Evolutionary conservation across 2,888 invertebrate species (phyloP), one percentile per base, ranked within the genome.

Genomic region (Amphimallon solstitiale): DNA sequence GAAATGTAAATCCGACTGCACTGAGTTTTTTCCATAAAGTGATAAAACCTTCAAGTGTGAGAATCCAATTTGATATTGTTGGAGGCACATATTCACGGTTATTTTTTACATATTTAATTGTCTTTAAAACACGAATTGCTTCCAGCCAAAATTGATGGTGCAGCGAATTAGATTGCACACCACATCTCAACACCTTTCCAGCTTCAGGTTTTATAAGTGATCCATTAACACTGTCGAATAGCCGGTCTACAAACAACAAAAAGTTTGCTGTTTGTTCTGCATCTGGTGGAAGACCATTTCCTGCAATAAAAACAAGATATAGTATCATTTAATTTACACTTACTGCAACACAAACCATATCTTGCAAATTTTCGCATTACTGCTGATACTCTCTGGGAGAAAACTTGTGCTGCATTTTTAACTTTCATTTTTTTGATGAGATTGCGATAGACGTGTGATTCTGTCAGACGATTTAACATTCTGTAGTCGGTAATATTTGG

Each of bases 361-460:
- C 56, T 14, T 9, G 56, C 56, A 43, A 64, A n/a, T n/a, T n/a
- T n/a, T n/a, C n/a, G 10, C 34, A 9, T 12, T 12, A 64, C 56
- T 4, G 12, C 46, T 21, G 64, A 45, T 19, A 64, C 35, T 23
- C 46, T 17, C 14, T 64, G 37, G 23, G 56, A 56, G 9, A 64
- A 35, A 4, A 64, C 56, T 48, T 64, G 64, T 10, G 56, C 17
- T 7, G 19, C 29, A 37, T 23, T 5, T 4, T 35, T 7, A 5
- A 64, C 64, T 46, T 64, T 64, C 64, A 64, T 64, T 37, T 64
- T 64, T 48, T 19, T 43, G 14, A 4, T 29, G 14, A n/a, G n/a
- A n/a, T n/a, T n/a, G n/a, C n/a, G n/a, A n/a, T n/a, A n/a, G n/a
- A n/a, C n/a, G n/a, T n/a, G n/a, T n/a, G n/a, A n/a, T n/a, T n/a